Evolutionary conservation across 23 tunicate genomes (phyloP).

Genomic region (Styela clava): DNA sequence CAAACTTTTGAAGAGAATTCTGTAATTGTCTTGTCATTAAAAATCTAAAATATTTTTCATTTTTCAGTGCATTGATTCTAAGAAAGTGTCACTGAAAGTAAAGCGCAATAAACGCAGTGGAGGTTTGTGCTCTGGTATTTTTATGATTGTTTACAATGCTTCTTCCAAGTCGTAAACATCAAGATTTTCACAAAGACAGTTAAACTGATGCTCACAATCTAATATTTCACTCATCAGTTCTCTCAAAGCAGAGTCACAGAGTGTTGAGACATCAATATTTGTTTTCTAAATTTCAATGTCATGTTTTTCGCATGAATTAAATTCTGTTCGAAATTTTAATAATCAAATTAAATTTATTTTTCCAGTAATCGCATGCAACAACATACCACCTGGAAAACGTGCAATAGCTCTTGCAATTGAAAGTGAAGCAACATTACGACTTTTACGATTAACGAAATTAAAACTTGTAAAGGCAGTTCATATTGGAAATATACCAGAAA

Average conservation of each 20-base stretch:
- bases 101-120: slow-evolving; percentile 1
- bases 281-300: too few relatives aligned
- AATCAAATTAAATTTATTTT: too few relatives aligned
- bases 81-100: slow-evolving; percentile 21
- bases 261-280: too few relatives aligned
- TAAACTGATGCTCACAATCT: too few relatives aligned
- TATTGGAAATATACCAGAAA: slow-evolving; percentile 28
- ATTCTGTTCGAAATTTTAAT: too few relatives aligned
- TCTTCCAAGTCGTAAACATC: not conserved
- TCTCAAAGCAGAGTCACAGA: too few relatives aligned
- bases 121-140: not conserved
- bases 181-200: not conserved
- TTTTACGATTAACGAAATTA: slow-evolving; percentile 11
- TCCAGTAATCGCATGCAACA: not conserved
- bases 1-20: too few relatives aligned
- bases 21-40: too few relatives aligned
- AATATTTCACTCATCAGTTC: too few relatives aligned
- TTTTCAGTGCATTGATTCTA: slow-evolving; percentile 33
- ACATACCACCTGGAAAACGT: slow-evolving; percentile 28
- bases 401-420: slow-evolving; percentile 60
- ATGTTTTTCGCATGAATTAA: too few relatives aligned
- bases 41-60: too few relatives aligned
- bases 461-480: slow-evolving; percentile 25
- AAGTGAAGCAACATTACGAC: slow-evolving; percentile 24
- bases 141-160: not conserved